Evolutionary conservation across 1,140 invertebrate species (phyloP), one percentile per base, ranked within the genome.

Genomic region (Pseudomyrmex concolor): DNA sequence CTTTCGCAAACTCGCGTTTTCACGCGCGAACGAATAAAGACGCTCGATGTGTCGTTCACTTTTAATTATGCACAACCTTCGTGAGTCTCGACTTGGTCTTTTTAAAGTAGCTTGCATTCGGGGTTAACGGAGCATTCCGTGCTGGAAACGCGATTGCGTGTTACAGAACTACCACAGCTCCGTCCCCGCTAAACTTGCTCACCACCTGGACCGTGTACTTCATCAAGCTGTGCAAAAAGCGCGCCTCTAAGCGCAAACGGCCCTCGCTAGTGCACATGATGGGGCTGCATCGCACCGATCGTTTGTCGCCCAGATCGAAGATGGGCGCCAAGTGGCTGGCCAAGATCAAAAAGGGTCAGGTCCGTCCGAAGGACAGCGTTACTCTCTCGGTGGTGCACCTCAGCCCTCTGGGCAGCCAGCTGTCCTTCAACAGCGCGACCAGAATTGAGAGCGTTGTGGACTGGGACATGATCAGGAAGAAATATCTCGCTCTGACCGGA

Each of bases 151-250:
- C 88, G 70, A 83, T 86, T 88, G 59, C 82, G 80, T 91, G 90
- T 94, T 94, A 54, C 92, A 94, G 99, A 92, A 99, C 99, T 5
- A 98, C 98, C 57, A 98, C 99, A 13, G 99, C 99, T 3, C 99
- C 99, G 0, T 98, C 99, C 19, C 99, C 99, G 0, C 96, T 99
- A 64, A 99, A 99, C 94, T 96, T 99, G 80, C 96, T 99, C 88
- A 99, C 98, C 13, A 98, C 99, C 55, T 98, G 97, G 97, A 95
- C 98, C 62, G 97, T 98, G 94, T 98, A 97, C 95, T 95, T 98
- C 87, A 96, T 98, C 84, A 96, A 97, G 88, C 95, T 97, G 81
- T 98, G 97, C 94, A 97, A 97, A 94, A 96, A 94, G 68, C 90
- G 91, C 13, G 84, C 88, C 0, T 95, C 95, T 80, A 96, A 96